Evolutionary conservation across 2,888 invertebrate genomes (phyloP).

Genomic region (Elgonia sp.): DNA sequence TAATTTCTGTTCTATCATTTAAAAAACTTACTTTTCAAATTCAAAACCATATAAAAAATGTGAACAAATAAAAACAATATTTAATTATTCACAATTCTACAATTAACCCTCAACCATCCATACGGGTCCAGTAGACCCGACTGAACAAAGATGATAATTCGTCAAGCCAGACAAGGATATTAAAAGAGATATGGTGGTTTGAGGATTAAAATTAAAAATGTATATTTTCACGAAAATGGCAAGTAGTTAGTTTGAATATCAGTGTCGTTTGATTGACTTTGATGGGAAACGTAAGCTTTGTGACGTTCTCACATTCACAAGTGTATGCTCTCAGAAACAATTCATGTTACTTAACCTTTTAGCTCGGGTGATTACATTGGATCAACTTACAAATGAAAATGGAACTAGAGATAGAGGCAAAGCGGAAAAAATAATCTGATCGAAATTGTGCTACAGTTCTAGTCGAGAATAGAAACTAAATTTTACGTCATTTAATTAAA

Average conservation of each 20-base stretch:
- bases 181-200: no score
- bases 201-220: no score
- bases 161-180: no score
- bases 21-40: no score
- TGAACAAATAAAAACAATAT: no score
- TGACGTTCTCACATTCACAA: conserved; percentile 47
- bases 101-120: no score
- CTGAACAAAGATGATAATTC: no score
- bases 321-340: conserved; percentile 50
- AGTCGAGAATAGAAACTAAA: not conserved
- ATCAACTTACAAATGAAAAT: conserved; percentile 63
- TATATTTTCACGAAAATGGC: not conserved
- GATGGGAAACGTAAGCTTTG: conserved; percentile 29
- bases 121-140: no score
- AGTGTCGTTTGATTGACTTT: conserved; percentile 43
- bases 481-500: conserved; percentile 39
- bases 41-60: no score
- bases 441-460: conserved; percentile 21
- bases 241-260: conserved; percentile 33
- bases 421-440: conserved; percentile 23
- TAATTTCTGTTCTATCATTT: no score
- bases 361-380: conserved; percentile 41
- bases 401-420: conserved; percentile 33
- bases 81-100: no score
- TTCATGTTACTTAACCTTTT: conserved; percentile 64